These are phyloP conservation scores for Rhizomys pruinosus DNA, from an alignment of 2,113 vertebrate species.

Conservation along the genomic window DNA sequence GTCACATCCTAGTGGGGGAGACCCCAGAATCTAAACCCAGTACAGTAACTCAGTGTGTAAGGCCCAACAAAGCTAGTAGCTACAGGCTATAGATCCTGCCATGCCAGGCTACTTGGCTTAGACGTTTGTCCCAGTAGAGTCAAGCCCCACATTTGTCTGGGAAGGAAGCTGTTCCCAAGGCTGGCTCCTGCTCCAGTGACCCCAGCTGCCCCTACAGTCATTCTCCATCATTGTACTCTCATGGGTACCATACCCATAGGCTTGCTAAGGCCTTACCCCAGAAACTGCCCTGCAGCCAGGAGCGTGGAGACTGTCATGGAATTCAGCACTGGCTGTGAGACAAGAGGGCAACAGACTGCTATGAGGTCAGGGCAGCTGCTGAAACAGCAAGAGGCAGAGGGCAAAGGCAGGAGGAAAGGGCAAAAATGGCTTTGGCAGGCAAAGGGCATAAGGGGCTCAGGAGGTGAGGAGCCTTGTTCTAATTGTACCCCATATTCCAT, in stretches of 20 bases:
- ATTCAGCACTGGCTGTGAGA: not conserved
- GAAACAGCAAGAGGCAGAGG: not conserved
- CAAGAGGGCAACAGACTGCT: not conserved
- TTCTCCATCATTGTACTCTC: not conserved
- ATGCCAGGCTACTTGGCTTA: not conserved
- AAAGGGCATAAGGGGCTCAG: not conserved
- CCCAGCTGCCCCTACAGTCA: not conserved
- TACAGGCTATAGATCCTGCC: not conserved
- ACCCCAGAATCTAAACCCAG: not conserved
- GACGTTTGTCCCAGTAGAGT: not conserved
- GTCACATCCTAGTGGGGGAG: not conserved
- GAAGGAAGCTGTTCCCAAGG: constrained; percentile 39
- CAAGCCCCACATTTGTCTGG: constrained; percentile 36
- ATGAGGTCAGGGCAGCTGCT: not conserved
- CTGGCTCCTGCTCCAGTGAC: constrained; percentile 12
- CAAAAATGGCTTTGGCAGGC: not conserved
- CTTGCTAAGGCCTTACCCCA: not conserved
- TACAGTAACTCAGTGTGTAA: not conserved
- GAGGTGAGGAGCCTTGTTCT: not conserved
- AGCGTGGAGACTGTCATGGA: not conserved
- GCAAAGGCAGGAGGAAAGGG: not conserved
- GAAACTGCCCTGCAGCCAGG: not conserved
- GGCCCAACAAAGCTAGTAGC: not conserved
- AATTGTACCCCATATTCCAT: accelerated
- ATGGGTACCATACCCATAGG: not conserved